These are phyloP conservation scores for Ranitomeya variabilis DNA, from an alignment of 2,113 vertebrate genomes.

Conservation along the genomic window DNA sequence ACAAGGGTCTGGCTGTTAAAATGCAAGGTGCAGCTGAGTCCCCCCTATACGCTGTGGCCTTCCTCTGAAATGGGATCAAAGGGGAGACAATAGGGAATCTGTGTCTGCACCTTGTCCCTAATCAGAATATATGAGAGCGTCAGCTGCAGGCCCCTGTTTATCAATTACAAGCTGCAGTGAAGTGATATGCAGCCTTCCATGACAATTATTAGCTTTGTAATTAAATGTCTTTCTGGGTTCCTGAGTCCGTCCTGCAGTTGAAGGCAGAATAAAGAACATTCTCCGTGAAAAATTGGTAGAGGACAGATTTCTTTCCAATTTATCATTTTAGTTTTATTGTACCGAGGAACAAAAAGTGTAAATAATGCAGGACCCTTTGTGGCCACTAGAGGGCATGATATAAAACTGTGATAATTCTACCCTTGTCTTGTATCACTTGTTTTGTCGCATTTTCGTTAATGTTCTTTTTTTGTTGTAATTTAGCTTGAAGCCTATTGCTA, in stretches of 20 bases:
- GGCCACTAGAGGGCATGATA: neutral
- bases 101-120: constrained; percentile 60
- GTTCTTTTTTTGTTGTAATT: no score
- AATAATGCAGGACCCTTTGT: neutral
- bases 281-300: neutral
- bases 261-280: neutral
- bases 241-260: neutral
- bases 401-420: neutral
- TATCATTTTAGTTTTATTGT: neutral
- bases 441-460: no score
- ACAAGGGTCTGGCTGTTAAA: constrained; percentile 40
- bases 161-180: constrained; percentile 42
- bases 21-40: constrained; percentile 76
- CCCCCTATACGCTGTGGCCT: constrained; percentile 57
- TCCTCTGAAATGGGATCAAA: constrained; percentile 26
- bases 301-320: neutral
- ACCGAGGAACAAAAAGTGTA: neutral
- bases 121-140: constrained; percentile 72
- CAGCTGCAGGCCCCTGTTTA: constrained; percentile 72
- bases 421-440: neutral
- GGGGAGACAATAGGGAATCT: constrained; percentile 44
- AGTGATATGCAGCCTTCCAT: constrained; percentile 44
- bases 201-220: constrained; percentile 38
- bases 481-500: no score
- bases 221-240: constrained; percentile 34